phyloP scores from a whole-genome alignment of 2,888 invertebrate species.

The Pomacea canaliculata region DNA sequence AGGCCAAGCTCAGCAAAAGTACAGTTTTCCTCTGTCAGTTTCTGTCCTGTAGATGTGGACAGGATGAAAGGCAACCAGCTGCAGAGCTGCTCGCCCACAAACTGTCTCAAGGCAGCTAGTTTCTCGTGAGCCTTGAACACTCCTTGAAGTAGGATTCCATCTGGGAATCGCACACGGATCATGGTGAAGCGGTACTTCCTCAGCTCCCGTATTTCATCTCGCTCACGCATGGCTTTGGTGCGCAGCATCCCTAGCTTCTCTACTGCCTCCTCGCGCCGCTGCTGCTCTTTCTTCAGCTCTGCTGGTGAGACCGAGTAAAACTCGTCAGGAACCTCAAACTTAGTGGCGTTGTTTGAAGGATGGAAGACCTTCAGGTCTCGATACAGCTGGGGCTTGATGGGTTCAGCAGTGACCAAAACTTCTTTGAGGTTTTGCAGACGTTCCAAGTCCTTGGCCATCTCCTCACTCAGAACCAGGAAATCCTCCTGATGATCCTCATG shows the following conservation, averaged over 20 bases:
- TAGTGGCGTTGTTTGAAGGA: constrained; percentile 45
- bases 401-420: constrained; percentile 83
- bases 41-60: constrained; percentile 79
- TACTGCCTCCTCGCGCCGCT: constrained; percentile 76
- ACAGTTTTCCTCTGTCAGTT: constrained; percentile 75
- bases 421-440: constrained; percentile 79
- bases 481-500: constrained; percentile 70
- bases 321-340: constrained; percentile 81
- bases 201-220: constrained; percentile 84
- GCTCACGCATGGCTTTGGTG: constrained; percentile 95
- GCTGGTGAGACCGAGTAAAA: constrained; percentile 87
- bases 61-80: constrained; percentile 79
- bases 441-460: constrained; percentile 52
- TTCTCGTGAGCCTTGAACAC: constrained; percentile 90
- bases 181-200: constrained; percentile 81
- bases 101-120: constrained; percentile 80
- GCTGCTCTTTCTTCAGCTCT: constrained; percentile 83
- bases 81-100: constrained; percentile 83
- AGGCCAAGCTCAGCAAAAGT: constrained; percentile 83
- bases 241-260: constrained; percentile 87
- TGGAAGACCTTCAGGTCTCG: constrained; percentile 70
- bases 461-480: constrained; percentile 69
- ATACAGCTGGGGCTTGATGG: constrained; percentile 86
- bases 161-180: constrained; percentile 89
- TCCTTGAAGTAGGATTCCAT: constrained; percentile 76